Evolutionary conservation across 2,888 invertebrate species (phyloP), one percentile per base, ranked within the genome.

Genomic region (Apeira syringaria): DNA sequence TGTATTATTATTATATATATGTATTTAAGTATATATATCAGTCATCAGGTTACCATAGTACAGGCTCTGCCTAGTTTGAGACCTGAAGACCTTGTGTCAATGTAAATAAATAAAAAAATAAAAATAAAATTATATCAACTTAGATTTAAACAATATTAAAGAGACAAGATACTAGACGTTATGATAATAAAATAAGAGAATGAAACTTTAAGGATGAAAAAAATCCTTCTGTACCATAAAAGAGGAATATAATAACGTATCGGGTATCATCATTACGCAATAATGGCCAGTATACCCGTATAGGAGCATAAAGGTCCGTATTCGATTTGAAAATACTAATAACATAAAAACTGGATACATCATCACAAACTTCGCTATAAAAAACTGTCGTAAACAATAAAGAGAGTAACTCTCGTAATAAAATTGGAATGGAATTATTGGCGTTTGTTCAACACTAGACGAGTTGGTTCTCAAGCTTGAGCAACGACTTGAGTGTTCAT

Each of bases 321-420:
- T 58, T 57, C 59, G 56, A 57, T 56, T 61, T 55, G 49, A 57
- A 59, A 60, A 55, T 53, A 61, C 55, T 59, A 56, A 56, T 58
- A 58, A 59, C 56, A 59, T 59, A 59, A 61, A 20, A 62, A 60
- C 47, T 47, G 50, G 47, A 53, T 49, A 52, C 47, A 50, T 54
- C 54, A 53, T 58, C 52, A 40, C 45, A 56, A 57, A 50, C 33
- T 47, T 58, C 53, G 50, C 42, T 56, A 54, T 56, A 59, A 59
- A 61, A 62, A 56, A 45, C 28, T 51, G 50, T 57, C 52, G 47
- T 59, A 58, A 54, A 55, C 47, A 59, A 56, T 56, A 52, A 59
- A 56, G 22, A 52, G 33, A 50, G 47, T 38, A 41, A 40, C 24
- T 40, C 10, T 38, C 26, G 26, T 33, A 36, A 31, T 12, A 32